phyloP scores from a whole-genome alignment of 2,888 invertebrate genomes.

The Epirrita christyi region DNA sequence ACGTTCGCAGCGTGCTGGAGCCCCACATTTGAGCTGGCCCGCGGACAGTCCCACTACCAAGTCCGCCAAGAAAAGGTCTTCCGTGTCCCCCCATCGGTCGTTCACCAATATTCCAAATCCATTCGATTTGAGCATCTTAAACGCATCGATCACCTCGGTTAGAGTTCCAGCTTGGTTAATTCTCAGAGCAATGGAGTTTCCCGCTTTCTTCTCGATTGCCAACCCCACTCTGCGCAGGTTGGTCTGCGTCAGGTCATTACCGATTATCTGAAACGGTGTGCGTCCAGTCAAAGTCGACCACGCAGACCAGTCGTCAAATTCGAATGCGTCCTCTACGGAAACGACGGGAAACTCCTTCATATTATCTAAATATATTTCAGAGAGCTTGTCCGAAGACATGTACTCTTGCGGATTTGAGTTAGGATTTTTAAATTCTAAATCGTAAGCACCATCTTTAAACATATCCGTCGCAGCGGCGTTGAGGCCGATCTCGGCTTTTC shows the following conservation, averaged over 20 bases:
- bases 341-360: constrained; percentile 95
- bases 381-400: constrained; percentile 92
- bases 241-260: constrained; percentile 97
- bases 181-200: constrained; percentile 96
- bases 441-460: constrained; percentile 93
- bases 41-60: constrained; percentile 98
- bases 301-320: constrained; percentile 99
- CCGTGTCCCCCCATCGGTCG: constrained; percentile 96
- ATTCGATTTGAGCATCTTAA: constrained; percentile 96
- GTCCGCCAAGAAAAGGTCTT: constrained; percentile 99
- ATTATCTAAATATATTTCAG: constrained; percentile 94
- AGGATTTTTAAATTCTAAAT: constrained; percentile 98
- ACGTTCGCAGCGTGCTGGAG: constrained; percentile 97
- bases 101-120: constrained; percentile 90
- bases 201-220: constrained; percentile 97
- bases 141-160: constrained; percentile 97
- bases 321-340: constrained; percentile 99
- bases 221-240: constrained; percentile 95
- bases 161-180: constrained; percentile 99
- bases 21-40: constrained; percentile 99
- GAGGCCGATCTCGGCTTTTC: constrained; percentile 96
- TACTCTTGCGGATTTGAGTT: constrained; percentile 93
- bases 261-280: constrained; percentile 91
- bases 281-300: constrained; percentile 91
- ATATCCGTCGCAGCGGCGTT: constrained; percentile 99